Evolutionary conservation across 2,113 vertebrate genomes (phyloP), one percentile per base, ranked within the genome.

Genomic region (Lanius ludovicianus): DNA sequence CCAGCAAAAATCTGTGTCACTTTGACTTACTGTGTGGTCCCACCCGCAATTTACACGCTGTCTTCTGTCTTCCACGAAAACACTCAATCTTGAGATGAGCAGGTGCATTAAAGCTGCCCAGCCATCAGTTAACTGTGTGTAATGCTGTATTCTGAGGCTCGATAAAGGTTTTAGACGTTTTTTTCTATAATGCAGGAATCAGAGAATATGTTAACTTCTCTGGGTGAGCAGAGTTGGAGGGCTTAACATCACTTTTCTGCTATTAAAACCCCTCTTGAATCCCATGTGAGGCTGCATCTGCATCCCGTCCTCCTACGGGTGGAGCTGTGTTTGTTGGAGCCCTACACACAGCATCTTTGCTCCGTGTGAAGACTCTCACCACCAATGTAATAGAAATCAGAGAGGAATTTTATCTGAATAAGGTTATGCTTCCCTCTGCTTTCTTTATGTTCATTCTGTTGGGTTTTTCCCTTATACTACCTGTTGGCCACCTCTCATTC

Each of bases 271-370:
- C 3, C 0, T 42, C 30, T 33, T 28, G 55, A 74, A 39, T 62
- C 6, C 11, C 8, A 1, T 35, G 33, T 27, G 14, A 50, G 53
- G 15, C 39, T 69, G 46, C 70, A 35, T 35, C 39, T 69, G 46
- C 70, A 35, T 35, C 39, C 28, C 2, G 30, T 31, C 56, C 41
- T 84, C 49, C 47, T 23, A 5, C 0, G 0, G 22, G 33, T 39
- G 20, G 18, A 80, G 13, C 59, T 30, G 7, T 30, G 20, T 46
- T 77, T 33, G 24, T 27, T 49, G 68, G 42, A 78, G 56, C 39
- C 35, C 31, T 37, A 31, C 22, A 12, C 33, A 41, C 44, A 30
- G 55, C 1, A 10, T 27, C 77, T 59, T 63, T 0, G 0, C 2
- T 6, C 44, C n/a, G 4, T 16, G 3, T 24, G 52, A 52, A 55